phyloP scores from a whole-genome alignment of 2,113 vertebrate species.

The Patagioenas fasciata region DNA sequence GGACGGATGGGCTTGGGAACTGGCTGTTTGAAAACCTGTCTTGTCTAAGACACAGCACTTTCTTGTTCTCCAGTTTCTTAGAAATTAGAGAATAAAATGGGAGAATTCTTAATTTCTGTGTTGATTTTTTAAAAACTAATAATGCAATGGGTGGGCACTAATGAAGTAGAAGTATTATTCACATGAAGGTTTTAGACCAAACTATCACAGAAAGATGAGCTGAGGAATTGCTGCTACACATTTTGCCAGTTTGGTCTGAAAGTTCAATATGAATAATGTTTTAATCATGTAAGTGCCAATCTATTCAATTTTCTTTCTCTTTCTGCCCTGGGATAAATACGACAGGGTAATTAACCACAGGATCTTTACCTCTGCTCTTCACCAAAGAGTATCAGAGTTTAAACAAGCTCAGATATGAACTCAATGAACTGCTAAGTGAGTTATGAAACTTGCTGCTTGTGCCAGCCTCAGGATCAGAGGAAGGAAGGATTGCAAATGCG shows the following conservation, averaged over 20 bases:
- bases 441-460: not conserved
- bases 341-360: not conserved
- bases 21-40: not conserved
- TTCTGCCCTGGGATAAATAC: not conserved
- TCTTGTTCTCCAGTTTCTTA: not conserved
- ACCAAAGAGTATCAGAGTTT: not conserved
- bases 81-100: not conserved
- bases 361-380: not conserved
- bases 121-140: not conserved
- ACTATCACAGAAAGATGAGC: not conserved
- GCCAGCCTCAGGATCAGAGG: not conserved
- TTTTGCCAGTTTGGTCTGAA: not conserved
- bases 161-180: not conserved
- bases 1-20: not conserved
- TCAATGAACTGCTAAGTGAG: not conserved
- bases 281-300: not conserved
- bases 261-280: not conserved
- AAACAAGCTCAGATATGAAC: not conserved
- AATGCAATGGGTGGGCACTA: not conserved
- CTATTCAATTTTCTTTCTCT: not conserved
- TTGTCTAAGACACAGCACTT: not conserved
- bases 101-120: not conserved
- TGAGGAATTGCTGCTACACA: not conserved
- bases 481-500: not conserved
- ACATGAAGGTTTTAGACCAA: not conserved